phyloP scores from a whole-genome alignment of 2,797 vertebrate species.

The Alectoris magna region DNA sequence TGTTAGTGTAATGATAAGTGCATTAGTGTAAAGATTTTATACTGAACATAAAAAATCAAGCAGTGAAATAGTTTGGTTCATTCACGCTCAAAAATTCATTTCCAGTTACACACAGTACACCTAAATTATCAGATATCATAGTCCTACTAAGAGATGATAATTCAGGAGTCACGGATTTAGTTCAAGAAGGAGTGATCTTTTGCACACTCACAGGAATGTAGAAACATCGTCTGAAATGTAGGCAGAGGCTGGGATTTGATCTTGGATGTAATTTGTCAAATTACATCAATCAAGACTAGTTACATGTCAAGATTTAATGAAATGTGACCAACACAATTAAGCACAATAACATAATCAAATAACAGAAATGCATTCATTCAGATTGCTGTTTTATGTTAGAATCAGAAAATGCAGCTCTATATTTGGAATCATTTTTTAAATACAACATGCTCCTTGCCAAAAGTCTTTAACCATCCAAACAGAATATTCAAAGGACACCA shows the following conservation, averaged over 20 bases:
- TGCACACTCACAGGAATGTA: neutral
- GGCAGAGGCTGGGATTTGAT: neutral
- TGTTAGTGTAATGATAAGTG: neutral
- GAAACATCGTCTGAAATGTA: neutral
- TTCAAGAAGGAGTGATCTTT: neutral
- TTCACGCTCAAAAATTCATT: neutral
- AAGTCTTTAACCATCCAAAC: neutral
- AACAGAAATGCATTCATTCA: neutral
- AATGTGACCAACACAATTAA: constrained; percentile 55
- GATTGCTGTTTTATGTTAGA: neutral
- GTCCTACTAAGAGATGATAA: neutral
- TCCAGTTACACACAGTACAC: neutral
- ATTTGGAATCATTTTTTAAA: neutral
- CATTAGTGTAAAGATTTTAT: neutral
- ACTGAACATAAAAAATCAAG: neutral
- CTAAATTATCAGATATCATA: neutral
- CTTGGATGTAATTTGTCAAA: constrained; percentile 38
- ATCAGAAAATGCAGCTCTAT: neutral
- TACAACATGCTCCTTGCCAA: neutral
- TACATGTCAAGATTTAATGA: constrained; percentile 47
- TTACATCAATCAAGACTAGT: constrained; percentile 42
- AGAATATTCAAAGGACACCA: neutral
- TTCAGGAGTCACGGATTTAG: neutral
- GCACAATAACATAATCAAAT: constrained; percentile 10
- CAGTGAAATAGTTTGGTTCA: neutral